A percentile compares a stretch with the other conserved stretches of the same genome.
These are phyloP conservation scores for Heterodera carotae DNA, from an alignment of 1,140 invertebrate genomes.

Conservation along the genomic window DNA sequence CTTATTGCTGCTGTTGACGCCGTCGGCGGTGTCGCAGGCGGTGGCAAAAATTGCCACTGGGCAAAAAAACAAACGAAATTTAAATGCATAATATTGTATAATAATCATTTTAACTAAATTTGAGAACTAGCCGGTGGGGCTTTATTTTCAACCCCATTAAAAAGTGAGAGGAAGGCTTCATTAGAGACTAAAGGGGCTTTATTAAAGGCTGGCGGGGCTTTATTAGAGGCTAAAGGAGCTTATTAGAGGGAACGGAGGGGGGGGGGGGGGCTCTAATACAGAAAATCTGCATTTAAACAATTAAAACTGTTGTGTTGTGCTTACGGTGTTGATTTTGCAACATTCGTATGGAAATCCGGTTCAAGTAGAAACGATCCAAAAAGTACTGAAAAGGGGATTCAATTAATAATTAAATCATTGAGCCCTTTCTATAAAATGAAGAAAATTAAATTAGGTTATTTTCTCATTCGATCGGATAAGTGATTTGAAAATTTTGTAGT, in stretches of 20 bases:
- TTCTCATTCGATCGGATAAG: too few species aligned
- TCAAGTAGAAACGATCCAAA: constrained; percentile 95
- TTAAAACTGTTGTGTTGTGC: neutral
- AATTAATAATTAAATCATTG: neutral
- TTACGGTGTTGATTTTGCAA: constrained; percentile 88
- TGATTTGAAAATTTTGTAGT: neutral
- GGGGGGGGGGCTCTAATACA: too few species aligned
- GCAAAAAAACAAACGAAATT: neutral
- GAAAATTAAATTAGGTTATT: neutral
- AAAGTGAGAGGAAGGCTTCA: too few species aligned
- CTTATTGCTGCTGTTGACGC: neutral
- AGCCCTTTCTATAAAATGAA: neutral
- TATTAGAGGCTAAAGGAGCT: too few species aligned
- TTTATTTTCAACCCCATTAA: too few species aligned
- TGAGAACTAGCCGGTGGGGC: too few species aligned
- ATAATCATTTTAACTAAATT: too few species aligned
- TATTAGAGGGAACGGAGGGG: too few species aligned
- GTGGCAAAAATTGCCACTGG: constrained; percentile 52
- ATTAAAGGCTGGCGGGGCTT: too few species aligned
- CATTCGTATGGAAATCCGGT: constrained; percentile 90
- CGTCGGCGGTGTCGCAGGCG: neutral
- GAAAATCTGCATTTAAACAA: constrained; percentile 13
- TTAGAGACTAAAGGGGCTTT: too few species aligned
- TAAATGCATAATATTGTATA: neutral
- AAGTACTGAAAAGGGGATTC: constrained; percentile 76